A percentile compares a stretch with the other conserved stretches of the same genome.
phyloP scores from a whole-genome alignment of 1,140 invertebrate genomes.

The Bradynema listronoti region DNA sequence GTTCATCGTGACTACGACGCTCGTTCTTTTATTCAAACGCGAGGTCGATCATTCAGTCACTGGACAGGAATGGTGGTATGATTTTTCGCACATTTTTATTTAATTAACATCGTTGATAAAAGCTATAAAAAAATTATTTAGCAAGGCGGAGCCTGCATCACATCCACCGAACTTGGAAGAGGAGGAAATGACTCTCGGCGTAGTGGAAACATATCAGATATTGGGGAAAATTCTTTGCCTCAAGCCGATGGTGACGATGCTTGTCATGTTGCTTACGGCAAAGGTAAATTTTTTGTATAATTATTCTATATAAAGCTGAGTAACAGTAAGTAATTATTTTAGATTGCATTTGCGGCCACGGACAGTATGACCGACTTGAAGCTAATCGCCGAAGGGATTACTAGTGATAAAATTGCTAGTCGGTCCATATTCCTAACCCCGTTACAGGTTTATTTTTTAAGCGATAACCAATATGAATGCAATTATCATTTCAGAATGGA shows the following conservation, averaged over 20 bases:
- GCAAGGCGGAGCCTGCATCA: slow-evolving; percentile 2
- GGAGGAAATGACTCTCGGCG: slow-evolving; percentile 62
- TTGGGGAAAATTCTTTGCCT: slow-evolving; percentile 77
- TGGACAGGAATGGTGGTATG: not conserved
- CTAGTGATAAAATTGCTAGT: slow-evolving; percentile 85
- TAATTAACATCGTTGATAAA: no score
- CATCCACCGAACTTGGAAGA: slow-evolving; percentile 45
- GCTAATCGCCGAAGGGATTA: slow-evolving; percentile 67
- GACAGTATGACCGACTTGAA: slow-evolving; percentile 90
- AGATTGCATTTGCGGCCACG: slow-evolving; percentile 83
- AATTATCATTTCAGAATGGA: no score
- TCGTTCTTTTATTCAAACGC: slow-evolving; percentile 79
- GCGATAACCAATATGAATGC: not conserved
- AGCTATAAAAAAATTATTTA: no score
- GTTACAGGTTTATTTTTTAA: slow-evolving; percentile 63
- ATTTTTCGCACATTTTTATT: no score
- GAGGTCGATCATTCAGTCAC: slow-evolving; percentile 64
- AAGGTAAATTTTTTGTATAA: slow-evolving; percentile 66
- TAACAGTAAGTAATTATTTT: not conserved
- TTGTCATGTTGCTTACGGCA: slow-evolving; percentile 76
- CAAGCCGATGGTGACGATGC: slow-evolving; percentile 69
- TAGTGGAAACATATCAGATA: slow-evolving; percentile 75
- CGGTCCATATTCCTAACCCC: slow-evolving; percentile 62
- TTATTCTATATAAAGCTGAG: not conserved
- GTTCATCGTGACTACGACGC: slow-evolving; percentile 80